phyloP scores from a whole-genome alignment of 2,113 vertebrate genomes.

The Antechinus stuartii region DNA sequence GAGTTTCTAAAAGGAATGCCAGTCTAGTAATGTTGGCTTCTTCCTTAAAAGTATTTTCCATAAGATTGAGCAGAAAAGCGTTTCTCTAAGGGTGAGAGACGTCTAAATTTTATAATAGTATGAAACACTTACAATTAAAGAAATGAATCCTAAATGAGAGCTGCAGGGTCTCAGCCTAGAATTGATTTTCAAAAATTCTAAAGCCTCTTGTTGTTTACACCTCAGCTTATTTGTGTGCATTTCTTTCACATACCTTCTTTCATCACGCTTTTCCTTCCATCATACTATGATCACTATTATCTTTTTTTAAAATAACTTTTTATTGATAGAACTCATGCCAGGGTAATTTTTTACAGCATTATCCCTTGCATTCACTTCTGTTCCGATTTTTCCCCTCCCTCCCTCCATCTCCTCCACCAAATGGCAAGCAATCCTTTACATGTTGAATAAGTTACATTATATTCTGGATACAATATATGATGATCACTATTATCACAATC shows the following conservation, averaged over 20 bases:
- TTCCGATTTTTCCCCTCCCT: too few relatives aligned
- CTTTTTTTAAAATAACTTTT: too few relatives aligned
- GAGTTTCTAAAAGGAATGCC: slow-evolving; percentile 26
- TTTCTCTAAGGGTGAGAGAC: neutral
- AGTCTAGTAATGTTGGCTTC: neutral
- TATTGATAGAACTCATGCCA: too few relatives aligned
- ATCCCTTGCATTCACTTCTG: too few relatives aligned
- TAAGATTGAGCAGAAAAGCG: neutral
- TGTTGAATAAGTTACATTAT: too few relatives aligned
- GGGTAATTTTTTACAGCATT: too few relatives aligned
- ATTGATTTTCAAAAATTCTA: neutral
- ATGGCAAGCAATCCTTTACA: too few relatives aligned
- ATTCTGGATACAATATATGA: neutral
- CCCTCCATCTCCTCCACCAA: too few relatives aligned
- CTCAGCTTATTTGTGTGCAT: neutral
- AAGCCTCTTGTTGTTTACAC: neutral
- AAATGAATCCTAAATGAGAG: neutral
- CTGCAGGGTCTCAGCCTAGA: too few relatives aligned
- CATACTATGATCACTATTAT: neutral
- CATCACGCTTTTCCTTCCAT: neutral
- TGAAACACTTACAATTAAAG: too few relatives aligned
- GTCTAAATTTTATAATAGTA: neutral
- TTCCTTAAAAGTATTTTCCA: neutral
- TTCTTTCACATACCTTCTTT: neutral
- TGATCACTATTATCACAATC: neutral